Base-by-base conservation (phyloP, 1,140 invertebrate genomes). In the Macrotrachela quadricornifera region DNA sequence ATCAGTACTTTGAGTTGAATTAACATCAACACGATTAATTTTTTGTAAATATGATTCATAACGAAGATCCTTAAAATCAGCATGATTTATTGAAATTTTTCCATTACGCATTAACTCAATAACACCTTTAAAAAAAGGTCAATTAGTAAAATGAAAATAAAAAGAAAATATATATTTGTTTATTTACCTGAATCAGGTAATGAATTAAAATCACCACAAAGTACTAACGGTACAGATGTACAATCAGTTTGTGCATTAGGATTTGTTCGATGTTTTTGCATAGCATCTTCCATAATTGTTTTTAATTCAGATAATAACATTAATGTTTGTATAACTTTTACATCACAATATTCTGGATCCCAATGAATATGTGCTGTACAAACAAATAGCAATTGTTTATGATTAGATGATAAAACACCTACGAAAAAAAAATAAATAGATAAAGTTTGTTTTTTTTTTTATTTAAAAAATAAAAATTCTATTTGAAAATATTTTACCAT, bases 301-400 rank as follows among this genome's bases (percentile, higher is more conserved):
- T 71, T 65, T 12, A 79, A 60, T 70, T 96, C 91, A 66, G 88
- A 83, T 71, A 87, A 84, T 56, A 97, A 72, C 90, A 97, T 96
- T 85, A 99, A 95, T 14, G 85, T 94, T 70, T 99, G 94, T 57
- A 99, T 95, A 1, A 99, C 75, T 72, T 99, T 99, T n/a, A 99
- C 94, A 71, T 99, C 94, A 64, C 88, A 95, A 68, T 83, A 97
- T 72, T 97, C 91, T 1, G 94, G 94, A 76, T 99, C 92, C 94
- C 92, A 97, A 71, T 97, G 91, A 56, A 99, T 91, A 71, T 99
- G 94, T 39, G 91, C 90, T 6, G 90, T 96, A 64, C 88, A 92
- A 36, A 97, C 87, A 53, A 96, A 73, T 54, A 96, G 73, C 12
- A 53, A 12, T 46, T 53, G 51, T 42, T 53, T 53, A 18, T 53